phyloP scores from a whole-genome alignment of 2,888 invertebrate species.

The Malachius bipustulatus region DNA sequence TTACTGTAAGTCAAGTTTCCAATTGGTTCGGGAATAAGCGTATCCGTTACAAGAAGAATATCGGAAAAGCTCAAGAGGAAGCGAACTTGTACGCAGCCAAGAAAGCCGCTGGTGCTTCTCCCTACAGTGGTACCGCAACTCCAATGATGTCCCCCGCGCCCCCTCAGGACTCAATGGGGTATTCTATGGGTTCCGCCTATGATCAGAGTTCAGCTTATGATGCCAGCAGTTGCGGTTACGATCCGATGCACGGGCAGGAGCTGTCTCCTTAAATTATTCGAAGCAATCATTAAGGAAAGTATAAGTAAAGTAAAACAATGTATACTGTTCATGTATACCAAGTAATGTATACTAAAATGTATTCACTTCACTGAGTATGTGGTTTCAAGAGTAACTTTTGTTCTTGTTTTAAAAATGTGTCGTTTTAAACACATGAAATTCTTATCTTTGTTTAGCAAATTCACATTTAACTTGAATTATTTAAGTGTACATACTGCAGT shows the following conservation, averaged over 20 bases:
- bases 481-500: conserved; percentile 1
- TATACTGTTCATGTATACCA: too few relatives aligned
- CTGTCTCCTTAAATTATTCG: conserved; percentile 53
- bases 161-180: conserved; percentile 85
- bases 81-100: conserved; percentile 98
- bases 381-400: too few relatives aligned
- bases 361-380: too few relatives aligned
- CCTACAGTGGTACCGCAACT: conserved; percentile 77
- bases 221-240: conserved; percentile 82
- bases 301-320: too few relatives aligned
- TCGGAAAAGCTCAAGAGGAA: conserved; percentile 98
- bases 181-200: conserved; percentile 85
- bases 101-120: conserved; percentile 75
- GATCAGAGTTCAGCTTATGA: conserved; percentile 82
- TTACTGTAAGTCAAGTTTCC: conserved; percentile 79
- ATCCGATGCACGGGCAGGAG: conserved; percentile 80
- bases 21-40: conserved; percentile 99
- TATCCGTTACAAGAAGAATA: conserved; percentile 98
- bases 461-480: neutral
- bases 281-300: too few relatives aligned
- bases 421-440: too few relatives aligned
- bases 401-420: too few relatives aligned
- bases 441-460: too few relatives aligned
- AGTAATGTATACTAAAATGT: too few relatives aligned
- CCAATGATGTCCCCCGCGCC: conserved; percentile 94